Evolutionary conservation across 2,888 invertebrate species (phyloP).

Genomic region (Gymnocheta viridis): DNA sequence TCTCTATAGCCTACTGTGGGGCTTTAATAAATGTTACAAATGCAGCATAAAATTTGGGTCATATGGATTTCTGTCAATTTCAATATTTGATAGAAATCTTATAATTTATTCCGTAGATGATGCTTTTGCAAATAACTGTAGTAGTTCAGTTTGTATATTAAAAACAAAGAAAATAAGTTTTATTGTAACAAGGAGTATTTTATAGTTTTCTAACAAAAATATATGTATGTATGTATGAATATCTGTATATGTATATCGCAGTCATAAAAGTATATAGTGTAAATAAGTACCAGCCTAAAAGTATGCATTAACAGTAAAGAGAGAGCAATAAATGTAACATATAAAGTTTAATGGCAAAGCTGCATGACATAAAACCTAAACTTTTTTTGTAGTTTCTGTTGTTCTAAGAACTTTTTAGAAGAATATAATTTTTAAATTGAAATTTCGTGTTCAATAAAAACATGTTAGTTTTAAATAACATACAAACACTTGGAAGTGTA

Average conservation of each 20-base stretch:
- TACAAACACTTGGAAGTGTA: not conserved
- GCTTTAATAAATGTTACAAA: not conserved
- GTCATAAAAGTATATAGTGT: not conserved
- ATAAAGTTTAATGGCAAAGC: not conserved
- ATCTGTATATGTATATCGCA: not conserved
- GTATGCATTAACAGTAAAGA: not conserved
- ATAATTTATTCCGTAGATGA: constrained; percentile 24
- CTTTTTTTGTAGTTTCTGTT: not conserved
- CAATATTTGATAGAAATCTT: constrained; percentile 52
- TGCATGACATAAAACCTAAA: not conserved
- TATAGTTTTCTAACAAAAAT: not conserved
- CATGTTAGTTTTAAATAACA: not conserved
- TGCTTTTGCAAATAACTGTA: not conserved
- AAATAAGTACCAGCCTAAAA: not conserved
- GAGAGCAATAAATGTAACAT: not conserved
- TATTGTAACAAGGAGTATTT: not conserved
- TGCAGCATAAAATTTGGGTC: constrained; percentile 48
- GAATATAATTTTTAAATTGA: not conserved
- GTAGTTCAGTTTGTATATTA: not conserved
- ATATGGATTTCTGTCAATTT: constrained; percentile 44
- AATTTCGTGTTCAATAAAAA: not conserved
- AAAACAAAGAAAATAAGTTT: not conserved
- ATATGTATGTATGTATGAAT: not conserved
- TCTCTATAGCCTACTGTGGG: constrained; percentile 26
- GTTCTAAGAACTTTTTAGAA: not conserved